A percentile compares a stretch with the other conserved stretches of the same genome.
Evolutionary conservation across 2,797 vertebrate species (phyloP).

Genomic region (Eulemur mongoz): DNA sequence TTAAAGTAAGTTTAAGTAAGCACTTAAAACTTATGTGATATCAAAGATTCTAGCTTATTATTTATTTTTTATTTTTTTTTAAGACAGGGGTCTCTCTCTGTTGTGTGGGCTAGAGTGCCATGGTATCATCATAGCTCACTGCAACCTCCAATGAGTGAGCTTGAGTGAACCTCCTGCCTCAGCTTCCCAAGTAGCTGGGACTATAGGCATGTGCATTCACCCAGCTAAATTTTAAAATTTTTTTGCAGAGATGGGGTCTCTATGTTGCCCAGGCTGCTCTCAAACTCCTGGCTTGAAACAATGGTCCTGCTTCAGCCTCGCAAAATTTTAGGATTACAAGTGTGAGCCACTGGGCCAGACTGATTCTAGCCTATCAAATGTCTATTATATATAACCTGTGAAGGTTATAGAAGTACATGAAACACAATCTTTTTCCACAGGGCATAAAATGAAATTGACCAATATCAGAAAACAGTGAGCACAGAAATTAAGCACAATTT

Average conservation of each 20-base stretch:
- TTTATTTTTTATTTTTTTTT: not conserved
- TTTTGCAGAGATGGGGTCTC: not conserved
- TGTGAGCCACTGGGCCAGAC: not conserved
- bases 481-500: constrained; percentile 16
- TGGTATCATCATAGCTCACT: not conserved
- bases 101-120: not conserved
- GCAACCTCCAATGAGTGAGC: not conserved
- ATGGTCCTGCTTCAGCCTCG: not conserved
- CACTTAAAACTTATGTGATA: not conserved
- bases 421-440: not conserved
- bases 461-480: constrained; percentile 13
- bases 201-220: not conserved
- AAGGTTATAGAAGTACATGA: not conserved
- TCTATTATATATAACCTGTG: not conserved
- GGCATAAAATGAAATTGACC: constrained; percentile 38
- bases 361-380: not conserved
- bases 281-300: not conserved
- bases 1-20: not conserved
- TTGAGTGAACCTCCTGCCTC: not conserved
- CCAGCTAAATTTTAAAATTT: not conserved
- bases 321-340: not conserved
- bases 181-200: not conserved
- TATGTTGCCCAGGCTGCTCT: not conserved
- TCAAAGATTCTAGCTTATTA: not conserved
- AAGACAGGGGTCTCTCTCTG: not conserved